phyloP scores from a whole-genome alignment of 2,113 vertebrate species.

The Cottus gobio region DNA sequence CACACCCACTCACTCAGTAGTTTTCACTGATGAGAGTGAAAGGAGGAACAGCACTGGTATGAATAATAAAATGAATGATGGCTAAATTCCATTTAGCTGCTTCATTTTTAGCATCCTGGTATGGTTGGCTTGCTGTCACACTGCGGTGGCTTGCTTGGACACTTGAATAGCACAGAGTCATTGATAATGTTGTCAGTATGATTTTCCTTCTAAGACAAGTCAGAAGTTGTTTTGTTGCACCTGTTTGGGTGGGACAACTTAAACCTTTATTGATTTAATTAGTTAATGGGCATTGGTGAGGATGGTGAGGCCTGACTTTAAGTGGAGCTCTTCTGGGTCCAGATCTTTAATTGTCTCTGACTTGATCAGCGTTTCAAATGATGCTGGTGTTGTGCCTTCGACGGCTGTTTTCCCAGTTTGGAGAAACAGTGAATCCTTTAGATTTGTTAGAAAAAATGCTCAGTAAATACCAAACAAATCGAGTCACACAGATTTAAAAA shows the following conservation, averaged over 20 bases:
- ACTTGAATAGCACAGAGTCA: neutral
- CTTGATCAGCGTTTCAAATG: neutral
- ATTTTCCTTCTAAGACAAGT: neutral
- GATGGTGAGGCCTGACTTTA: neutral
- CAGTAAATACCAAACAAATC: neutral
- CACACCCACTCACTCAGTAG: neutral
- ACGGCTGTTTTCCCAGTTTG: neutral
- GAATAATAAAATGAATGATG: neutral
- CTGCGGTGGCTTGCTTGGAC: neutral
- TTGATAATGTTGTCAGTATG: neutral
- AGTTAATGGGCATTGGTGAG: neutral
- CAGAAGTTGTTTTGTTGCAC: neutral
- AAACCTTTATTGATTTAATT: neutral
- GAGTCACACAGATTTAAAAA: neutral
- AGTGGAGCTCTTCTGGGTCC: neutral
- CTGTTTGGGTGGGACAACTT: neutral
- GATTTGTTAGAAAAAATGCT: neutral
- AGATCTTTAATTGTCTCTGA: constrained; percentile 5
- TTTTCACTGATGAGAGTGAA: neutral
- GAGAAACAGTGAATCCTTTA: neutral
- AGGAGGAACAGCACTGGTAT: neutral
- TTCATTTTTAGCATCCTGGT: neutral
- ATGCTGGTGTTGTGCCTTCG: neutral
- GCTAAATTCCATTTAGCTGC: neutral
- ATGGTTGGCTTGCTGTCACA: neutral